Conservation (phyloP, 2,797 vertebrate genomes). For the Sternarchorhynchus goeldii region DNA sequence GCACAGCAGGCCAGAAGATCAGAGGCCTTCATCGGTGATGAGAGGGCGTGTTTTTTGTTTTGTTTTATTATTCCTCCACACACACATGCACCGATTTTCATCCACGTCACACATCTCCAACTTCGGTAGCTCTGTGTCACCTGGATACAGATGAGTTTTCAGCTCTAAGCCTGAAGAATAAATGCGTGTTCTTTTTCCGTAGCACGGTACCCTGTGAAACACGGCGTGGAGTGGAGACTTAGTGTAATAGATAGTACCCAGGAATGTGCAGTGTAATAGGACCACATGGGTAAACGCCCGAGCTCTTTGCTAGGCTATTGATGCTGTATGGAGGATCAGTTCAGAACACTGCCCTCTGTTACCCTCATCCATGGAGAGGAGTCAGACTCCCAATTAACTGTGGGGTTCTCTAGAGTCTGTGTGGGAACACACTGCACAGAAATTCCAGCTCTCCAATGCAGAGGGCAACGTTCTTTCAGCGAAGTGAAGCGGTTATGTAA, state of each 20-base stretch:
- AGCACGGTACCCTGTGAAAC: not conserved
- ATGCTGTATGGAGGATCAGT: constrained; percentile 14
- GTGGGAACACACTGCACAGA: constrained; percentile 57
- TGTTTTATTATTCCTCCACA: not conserved
- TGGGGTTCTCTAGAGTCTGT: constrained; percentile 48
- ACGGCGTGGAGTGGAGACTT: not conserved
- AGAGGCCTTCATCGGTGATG: not conserved
- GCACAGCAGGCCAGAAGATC: not conserved
- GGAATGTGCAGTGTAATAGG: not conserved
- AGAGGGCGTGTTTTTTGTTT: not conserved
- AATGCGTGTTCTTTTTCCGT: not conserved
- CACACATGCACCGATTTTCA: constrained; percentile 3
- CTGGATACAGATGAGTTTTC: not conserved
- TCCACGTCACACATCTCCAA: no score
- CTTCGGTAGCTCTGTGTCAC: not conserved
- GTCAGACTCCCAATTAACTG: constrained; percentile 52
- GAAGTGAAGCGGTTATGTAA: constrained; percentile 60
- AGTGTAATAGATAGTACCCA: not conserved
- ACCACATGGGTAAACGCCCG: not conserved
- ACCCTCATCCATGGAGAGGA: constrained; percentile 36
- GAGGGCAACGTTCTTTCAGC: constrained; percentile 54
- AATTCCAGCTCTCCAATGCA: constrained; percentile 49
- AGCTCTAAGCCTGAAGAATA: not conserved
- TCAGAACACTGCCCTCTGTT: constrained; percentile 19
- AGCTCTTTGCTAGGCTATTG: not conserved